A percentile compares a stretch with the other conserved stretches of the same genome.
Conservation (phyloP, 1,140 invertebrate species). For the Drosophila miranda region DNA sequence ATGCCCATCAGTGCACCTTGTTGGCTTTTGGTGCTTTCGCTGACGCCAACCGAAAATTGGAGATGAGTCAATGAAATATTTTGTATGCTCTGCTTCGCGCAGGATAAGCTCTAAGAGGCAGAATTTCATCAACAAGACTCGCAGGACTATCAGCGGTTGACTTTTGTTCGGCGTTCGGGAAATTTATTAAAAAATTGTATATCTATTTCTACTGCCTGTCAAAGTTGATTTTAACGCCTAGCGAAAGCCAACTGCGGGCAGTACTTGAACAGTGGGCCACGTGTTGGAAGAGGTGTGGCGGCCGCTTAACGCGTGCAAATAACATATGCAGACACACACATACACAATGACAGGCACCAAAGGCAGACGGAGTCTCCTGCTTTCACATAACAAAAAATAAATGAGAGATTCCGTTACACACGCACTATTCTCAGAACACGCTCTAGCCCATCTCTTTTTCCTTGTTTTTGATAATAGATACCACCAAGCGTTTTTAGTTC, state of each 20-base stretch:
- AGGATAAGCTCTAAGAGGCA: no score
- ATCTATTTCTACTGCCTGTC: conserved; percentile 63
- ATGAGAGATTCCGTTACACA: no score
- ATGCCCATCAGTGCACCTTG: conserved; percentile 8
- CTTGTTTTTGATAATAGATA: no score
- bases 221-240: conserved; percentile 76
- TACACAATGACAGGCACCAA: no score
- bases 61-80: no score
- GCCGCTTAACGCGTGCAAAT: conserved; percentile 47
- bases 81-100: no score
- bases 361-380: no score
- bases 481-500: no score
- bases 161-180: not conserved
- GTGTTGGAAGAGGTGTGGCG: conserved; percentile 13
- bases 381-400: conserved; percentile 18
- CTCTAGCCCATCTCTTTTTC: no score
- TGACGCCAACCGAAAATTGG: no score
- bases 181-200: conserved; percentile 72
- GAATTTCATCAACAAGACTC: no score
- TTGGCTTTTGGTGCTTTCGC: not conserved
- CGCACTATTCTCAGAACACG: no score
- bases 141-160: conserved; percentile 1
- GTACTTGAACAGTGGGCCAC: not conserved
- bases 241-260: conserved; percentile 7
- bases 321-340: conserved; percentile 45